Base-by-base conservation (phyloP, 2,797 vertebrate genomes). In the Pseudocheirus occidentalis region DNA sequence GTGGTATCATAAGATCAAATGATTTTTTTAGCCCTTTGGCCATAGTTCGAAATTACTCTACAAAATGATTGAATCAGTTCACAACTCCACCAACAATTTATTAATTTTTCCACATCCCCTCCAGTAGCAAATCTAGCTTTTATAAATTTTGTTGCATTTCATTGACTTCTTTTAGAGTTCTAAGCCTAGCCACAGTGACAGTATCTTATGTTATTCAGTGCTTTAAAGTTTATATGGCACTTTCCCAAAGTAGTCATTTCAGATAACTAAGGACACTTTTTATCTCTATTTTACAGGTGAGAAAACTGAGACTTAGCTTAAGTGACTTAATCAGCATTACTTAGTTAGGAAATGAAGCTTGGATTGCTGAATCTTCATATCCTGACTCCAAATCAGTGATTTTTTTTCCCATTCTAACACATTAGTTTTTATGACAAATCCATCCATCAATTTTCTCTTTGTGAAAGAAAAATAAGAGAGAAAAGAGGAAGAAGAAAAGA, bases 121-220 rank as follows among this genome's bases (percentile, higher is more conserved):
- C 31, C 31, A 14, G 14, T 0, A 16, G 90, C n/a, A 95, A 96
- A 95, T 55, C 46, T 3, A 73, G 87, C 4, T 92, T 95, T 90
- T 92, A 52, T 92, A 95, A 95, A 95, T 92, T 90, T 50, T 27
- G 27, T 96, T 90, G 90, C 66, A 7, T 66, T 97, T 94, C n/a
- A 40, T 87, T 97, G 50, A 91, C 87, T 18, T 94, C 54, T 73
- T 93, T 93, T 34, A 94, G 94, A 55, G 50, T n/a, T 28, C 0
- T 27, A 54, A 91, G 62, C 31, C 90, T 90, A 62, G n/a, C 92
- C 95, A 1, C 29, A 40, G 9, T 24, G n/a, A 81, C 14, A 66
- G 0, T n/a, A 66, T 10, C 66, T 24, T 18, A 40, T 73, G 0
- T 73, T 40, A 73, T 81, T n/a, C 4, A 40, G n/a, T 46, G 21